phyloP scores from a whole-genome alignment of 2,888 invertebrate genomes.

The Drosophila mayaguana region DNA sequence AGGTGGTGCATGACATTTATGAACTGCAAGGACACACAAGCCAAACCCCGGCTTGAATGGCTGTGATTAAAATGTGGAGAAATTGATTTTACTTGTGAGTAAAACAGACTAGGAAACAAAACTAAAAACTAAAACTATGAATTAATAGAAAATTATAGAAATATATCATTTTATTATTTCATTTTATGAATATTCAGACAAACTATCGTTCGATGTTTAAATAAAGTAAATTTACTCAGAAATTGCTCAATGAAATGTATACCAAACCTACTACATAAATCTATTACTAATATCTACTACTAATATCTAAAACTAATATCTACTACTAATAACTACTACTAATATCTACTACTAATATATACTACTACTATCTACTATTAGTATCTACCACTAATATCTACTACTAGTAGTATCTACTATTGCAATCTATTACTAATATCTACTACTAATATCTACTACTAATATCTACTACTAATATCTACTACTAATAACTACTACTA shows the following conservation, averaged over 20 bases:
- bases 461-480: not conserved
- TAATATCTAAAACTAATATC: not conserved
- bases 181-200: no score
- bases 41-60: not conserved
- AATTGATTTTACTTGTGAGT: not conserved
- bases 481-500: no score
- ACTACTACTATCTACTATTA: not conserved
- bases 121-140: not conserved
- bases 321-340: not conserved
- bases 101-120: not conserved
- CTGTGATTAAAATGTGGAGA: not conserved
- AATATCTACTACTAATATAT: not conserved
- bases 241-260: no score
- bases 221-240: no score
- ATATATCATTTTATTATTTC: no score
- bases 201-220: no score
- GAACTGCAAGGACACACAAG: constrained; percentile 26
- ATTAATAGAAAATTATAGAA: not conserved
- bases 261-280: no score
- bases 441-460: not conserved
- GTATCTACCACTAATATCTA: not conserved
- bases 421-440: not conserved
- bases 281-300: not conserved
- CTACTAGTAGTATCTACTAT: not conserved
- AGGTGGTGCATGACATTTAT: constrained; percentile 60